Percentiles rank a stretch among this genome's conserved stretches.
phyloP scores from a whole-genome alignment of 2,113 vertebrate species.

The Echinops telfairi region DNA sequence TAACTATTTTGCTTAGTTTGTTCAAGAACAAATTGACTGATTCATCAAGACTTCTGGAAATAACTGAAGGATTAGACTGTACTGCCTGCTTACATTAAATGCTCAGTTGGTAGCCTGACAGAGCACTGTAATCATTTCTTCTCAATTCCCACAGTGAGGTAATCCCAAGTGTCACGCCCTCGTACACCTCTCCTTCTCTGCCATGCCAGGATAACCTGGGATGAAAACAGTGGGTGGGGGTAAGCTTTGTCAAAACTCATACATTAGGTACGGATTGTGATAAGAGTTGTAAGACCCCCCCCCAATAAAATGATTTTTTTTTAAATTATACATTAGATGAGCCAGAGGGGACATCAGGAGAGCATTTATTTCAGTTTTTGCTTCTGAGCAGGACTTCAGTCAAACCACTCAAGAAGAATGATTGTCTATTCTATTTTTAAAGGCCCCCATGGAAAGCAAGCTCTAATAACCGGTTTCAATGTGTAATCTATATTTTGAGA shows the following conservation, averaged over 20 bases:
- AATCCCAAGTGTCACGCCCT: constrained; percentile 20
- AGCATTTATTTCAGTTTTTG: constrained; percentile 26
- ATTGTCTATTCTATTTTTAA: constrained; percentile 56
- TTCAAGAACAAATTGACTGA: constrained; percentile 60
- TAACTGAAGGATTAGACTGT: constrained; percentile 50
- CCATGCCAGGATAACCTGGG: background rate
- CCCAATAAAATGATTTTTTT: background rate
- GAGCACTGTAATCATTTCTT: constrained; percentile 46
- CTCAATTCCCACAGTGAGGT: constrained; percentile 43
- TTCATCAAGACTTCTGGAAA: constrained; percentile 70
- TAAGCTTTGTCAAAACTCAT: background rate
- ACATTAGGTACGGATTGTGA: background rate
- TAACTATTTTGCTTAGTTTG: constrained; percentile 56
- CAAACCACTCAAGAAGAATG: constrained; percentile 54
- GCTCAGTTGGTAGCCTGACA: constrained; percentile 68
- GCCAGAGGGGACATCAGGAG: background rate
- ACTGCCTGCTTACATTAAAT: constrained; percentile 65
- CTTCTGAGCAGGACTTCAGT: constrained; percentile 41
- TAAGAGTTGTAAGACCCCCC: no score
- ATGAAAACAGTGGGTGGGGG: background rate
- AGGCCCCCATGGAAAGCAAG: constrained; percentile 36
- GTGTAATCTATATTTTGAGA: constrained; percentile 62
- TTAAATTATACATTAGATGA: constrained; percentile 2
- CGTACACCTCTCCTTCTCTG: background rate
- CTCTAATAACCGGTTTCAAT: constrained; percentile 49